These are phyloP conservation scores for Drosophila fulvimacula DNA, from an alignment of 2,888 invertebrate species.

Conservation along the genomic window DNA sequence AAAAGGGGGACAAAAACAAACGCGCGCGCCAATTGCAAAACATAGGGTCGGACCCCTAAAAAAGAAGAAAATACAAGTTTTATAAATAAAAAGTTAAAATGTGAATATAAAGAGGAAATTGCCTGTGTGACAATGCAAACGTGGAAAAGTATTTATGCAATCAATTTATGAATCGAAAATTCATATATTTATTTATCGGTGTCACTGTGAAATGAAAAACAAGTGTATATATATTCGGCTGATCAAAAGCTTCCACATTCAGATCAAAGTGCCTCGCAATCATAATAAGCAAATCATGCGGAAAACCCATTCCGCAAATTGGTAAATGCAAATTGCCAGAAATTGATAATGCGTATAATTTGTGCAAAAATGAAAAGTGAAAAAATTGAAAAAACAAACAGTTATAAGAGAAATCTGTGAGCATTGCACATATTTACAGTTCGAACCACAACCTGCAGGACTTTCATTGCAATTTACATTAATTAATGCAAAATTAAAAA, in stretches of 20 bases:
- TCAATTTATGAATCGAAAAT: slow-evolving; percentile 40
- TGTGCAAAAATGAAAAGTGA: slow-evolving; percentile 12
- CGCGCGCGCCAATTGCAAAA: slow-evolving; percentile 68
- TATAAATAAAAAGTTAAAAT: slow-evolving; percentile 14
- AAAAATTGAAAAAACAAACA: not conserved
- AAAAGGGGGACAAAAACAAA: slow-evolving; percentile 74
- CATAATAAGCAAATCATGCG: slow-evolving; percentile 62
- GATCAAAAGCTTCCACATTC: slow-evolving; percentile 28
- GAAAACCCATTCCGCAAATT: slow-evolving; percentile 50
- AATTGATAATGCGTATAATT: slow-evolving; percentile 58
- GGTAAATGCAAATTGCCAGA: slow-evolving; percentile 57
- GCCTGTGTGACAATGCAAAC: slow-evolving; percentile 40
- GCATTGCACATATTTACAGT: slow-evolving; percentile 33
- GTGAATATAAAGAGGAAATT: slow-evolving; percentile 31
- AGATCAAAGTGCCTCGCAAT: slow-evolving; percentile 61
- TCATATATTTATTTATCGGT: slow-evolving; percentile 41
- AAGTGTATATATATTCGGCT: slow-evolving; percentile 11
- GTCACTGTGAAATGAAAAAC: slow-evolving; percentile 25
- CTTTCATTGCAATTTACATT: slow-evolving; percentile 35
- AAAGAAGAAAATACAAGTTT: slow-evolving; percentile 11
- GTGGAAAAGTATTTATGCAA: slow-evolving; percentile 56
- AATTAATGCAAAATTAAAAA: slow-evolving; percentile 42
- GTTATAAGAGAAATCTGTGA: slow-evolving; percentile 24
- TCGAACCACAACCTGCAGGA: slow-evolving; percentile 6
- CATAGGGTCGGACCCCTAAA: slow-evolving; percentile 51